phyloP scores from a whole-genome alignment of 2,888 invertebrate species.

The Taenaris catops region DNA sequence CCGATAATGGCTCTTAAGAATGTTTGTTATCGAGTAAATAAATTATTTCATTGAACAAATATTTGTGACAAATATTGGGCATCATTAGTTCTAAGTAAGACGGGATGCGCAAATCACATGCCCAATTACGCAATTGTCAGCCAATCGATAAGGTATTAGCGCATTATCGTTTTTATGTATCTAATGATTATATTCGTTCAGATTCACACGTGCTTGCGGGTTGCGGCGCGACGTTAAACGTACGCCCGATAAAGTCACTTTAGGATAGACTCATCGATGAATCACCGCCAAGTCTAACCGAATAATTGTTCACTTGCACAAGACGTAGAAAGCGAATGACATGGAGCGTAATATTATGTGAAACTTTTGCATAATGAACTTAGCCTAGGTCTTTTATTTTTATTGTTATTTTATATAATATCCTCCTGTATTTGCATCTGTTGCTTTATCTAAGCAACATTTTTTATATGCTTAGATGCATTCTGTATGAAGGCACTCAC shows the following conservation, averaged over 20 bases:
- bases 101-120: slow-evolving; percentile 3
- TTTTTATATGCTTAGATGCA: too few species aligned
- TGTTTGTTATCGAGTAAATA: slow-evolving; percentile 1
- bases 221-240: slow-evolving; percentile 40
- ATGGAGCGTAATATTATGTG: slow-evolving; percentile 37
- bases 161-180: slow-evolving; percentile 17
- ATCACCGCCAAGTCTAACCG: slow-evolving; percentile 60
- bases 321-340: slow-evolving; percentile 52
- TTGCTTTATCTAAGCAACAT: too few species aligned
- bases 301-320: slow-evolving; percentile 69
- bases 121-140: slow-evolving; percentile 17
- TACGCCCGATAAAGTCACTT: slow-evolving; percentile 64
- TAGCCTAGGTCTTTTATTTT: too few species aligned
- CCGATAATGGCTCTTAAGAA: slow-evolving; percentile 2
- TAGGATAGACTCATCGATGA: slow-evolving; percentile 78
- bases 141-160: slow-evolving; percentile 19
- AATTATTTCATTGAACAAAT: too few species aligned
- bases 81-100: neutral
- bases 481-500: too few species aligned
- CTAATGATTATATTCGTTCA: slow-evolving; percentile 12
- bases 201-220: slow-evolving; percentile 36
- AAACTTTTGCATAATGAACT: slow-evolving; percentile 18
- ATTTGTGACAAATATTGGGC: neutral
- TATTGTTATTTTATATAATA: too few species aligned
- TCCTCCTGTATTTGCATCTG: too few species aligned